phyloP scores from a whole-genome alignment of 2,888 invertebrate genomes.

The Herminia tarsipennalis region DNA sequence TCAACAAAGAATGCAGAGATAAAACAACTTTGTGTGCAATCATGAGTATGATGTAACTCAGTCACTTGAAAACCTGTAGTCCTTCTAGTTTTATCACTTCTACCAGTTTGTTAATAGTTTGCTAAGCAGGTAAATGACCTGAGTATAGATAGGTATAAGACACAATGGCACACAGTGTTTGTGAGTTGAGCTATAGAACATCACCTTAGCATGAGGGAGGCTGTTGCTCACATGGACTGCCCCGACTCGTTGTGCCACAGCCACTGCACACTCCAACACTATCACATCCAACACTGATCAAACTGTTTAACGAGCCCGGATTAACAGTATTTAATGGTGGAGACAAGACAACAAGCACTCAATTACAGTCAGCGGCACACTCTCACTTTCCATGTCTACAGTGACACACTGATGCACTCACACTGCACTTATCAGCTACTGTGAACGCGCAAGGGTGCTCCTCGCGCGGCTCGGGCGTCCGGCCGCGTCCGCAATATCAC shows the following conservation, averaged over 20 bases:
- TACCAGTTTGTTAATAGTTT: slow-evolving; percentile 47
- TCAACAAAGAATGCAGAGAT: slow-evolving; percentile 47
- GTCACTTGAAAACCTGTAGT: slow-evolving; percentile 45
- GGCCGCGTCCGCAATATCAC: slow-evolving; percentile 39
- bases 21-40: slow-evolving; percentile 48
- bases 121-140: slow-evolving; percentile 49
- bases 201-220: slow-evolving; percentile 56
- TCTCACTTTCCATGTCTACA: slow-evolving; percentile 50
- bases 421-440: slow-evolving; percentile 42
- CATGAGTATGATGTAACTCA: slow-evolving; percentile 50
- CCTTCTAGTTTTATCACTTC: slow-evolving; percentile 49
- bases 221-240: slow-evolving; percentile 45
- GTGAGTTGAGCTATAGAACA: slow-evolving; percentile 10
- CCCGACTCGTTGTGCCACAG: slow-evolving; percentile 12
- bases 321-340: slow-evolving; percentile 40
- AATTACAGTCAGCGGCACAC: slow-evolving; percentile 40
- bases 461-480: slow-evolving; percentile 24
- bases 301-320: slow-evolving; percentile 44
- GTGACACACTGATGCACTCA: slow-evolving; percentile 52
- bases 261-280: slow-evolving; percentile 32
- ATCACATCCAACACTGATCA: slow-evolving; percentile 52
- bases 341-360: slow-evolving; percentile 40
- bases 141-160: slow-evolving; percentile 37
- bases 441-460: slow-evolving; percentile 13
- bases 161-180: slow-evolving; percentile 27